These are phyloP conservation scores for Balearica regulorum DNA, from an alignment of 2,797 vertebrate genomes.

Conservation along the genomic window DNA sequence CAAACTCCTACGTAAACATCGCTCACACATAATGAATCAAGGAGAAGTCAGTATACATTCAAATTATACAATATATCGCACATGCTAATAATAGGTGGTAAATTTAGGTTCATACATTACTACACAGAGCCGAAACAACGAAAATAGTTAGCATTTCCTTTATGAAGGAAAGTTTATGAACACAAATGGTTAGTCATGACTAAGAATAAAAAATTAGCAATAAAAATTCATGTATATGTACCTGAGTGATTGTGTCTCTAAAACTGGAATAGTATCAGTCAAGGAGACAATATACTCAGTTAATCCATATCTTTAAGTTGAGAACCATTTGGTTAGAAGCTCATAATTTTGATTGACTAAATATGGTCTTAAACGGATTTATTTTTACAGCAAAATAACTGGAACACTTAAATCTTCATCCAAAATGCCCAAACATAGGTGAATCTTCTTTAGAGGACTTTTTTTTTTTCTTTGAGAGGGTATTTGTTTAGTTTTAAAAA, in stretches of 20 bases:
- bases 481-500: constrained; percentile 6
- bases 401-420: background rate
- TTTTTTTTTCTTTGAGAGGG: background rate
- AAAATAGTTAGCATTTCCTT: background rate
- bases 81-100: background rate
- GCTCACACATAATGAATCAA: background rate
- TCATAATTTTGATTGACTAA: background rate
- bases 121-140: background rate
- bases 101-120: background rate
- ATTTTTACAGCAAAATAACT: background rate
- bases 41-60: background rate
- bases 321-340: background rate
- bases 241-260: background rate
- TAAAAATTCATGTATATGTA: background rate
- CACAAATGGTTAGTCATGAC: background rate
- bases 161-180: background rate
- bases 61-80: background rate
- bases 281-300: background rate
- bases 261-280: background rate
- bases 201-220: background rate
- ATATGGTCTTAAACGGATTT: background rate
- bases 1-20: background rate
- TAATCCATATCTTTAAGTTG: background rate
- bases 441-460: background rate
- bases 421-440: background rate